Percentiles rank a stretch among this genome's conserved stretches.
phyloP scores from a whole-genome alignment of 2,888 invertebrate species.

The Uropetala carovei region DNA sequence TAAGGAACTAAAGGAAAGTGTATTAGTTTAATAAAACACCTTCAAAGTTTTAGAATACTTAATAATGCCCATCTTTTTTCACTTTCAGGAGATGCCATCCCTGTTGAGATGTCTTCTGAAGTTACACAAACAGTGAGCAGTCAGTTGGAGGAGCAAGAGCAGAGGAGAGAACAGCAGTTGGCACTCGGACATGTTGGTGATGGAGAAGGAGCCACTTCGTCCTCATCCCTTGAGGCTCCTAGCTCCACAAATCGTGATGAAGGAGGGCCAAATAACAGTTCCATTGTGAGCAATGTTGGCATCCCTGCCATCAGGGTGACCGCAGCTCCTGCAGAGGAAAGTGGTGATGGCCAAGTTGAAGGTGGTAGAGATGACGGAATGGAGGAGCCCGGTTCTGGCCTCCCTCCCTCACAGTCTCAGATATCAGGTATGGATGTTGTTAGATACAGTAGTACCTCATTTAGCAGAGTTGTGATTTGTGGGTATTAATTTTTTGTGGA shows the following conservation, averaged over 20 bases:
- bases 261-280: conserved; percentile 33
- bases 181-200: conserved; percentile 28
- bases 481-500: no score
- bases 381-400: conserved; percentile 33
- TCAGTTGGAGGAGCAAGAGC: conserved; percentile 68
- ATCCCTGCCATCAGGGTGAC: conserved; percentile 71
- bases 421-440: conserved; percentile 19
- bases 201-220: conserved; percentile 29
- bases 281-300: neutral
- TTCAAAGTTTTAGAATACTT: no score
- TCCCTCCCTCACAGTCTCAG: conserved; percentile 43
- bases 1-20: no score
- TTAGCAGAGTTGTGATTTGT: no score
- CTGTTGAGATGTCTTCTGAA: conserved; percentile 54
- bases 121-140: conserved; percentile 41
- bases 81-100: conserved; percentile 43
- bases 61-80: no score
- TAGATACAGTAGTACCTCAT: neutral
- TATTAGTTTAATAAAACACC: no score
- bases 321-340: conserved; percentile 71
- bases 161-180: conserved; percentile 66
- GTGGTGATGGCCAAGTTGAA: conserved; percentile 70
- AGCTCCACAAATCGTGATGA: conserved; percentile 47
- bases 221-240: conserved; percentile 26
- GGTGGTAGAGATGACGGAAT: conserved; percentile 42